phyloP scores from a whole-genome alignment of 2,888 invertebrate species.

The Theretra japonica region DNA sequence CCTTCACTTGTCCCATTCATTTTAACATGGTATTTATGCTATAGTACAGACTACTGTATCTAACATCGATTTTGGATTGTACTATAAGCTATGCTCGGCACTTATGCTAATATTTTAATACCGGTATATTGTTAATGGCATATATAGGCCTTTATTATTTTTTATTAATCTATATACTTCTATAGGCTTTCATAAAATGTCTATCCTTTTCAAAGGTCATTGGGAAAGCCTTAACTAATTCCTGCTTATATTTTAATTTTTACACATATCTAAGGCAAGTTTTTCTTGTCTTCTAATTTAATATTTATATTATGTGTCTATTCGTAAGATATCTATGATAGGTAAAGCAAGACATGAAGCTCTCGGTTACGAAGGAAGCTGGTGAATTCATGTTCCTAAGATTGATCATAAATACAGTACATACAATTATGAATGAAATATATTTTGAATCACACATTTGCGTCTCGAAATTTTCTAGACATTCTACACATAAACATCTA shows the following conservation, averaged over 20 bases:
- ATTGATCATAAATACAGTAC: not conserved
- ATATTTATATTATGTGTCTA: not conserved
- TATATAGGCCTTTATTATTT: not conserved
- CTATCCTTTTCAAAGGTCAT: not conserved
- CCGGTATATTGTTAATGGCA: not conserved
- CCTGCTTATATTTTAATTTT: not conserved
- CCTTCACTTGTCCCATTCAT: no score
- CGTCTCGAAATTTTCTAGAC: no score
- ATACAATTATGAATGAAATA: no score
- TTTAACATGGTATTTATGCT: not conserved
- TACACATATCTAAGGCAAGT: slow-evolving; percentile 1
- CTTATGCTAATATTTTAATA: not conserved
- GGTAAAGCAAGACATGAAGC: not conserved
- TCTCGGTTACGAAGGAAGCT: not conserved
- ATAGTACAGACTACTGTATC: not conserved
- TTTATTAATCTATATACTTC: not conserved
- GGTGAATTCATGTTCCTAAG: not conserved
- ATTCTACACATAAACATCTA: no score
- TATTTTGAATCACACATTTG: no score
- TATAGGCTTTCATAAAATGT: not conserved
- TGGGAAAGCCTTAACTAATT: not conserved
- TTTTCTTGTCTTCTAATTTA: not conserved
- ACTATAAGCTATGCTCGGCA: not conserved
- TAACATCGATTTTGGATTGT: not conserved
- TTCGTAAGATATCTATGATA: not conserved